Base-by-base conservation (phyloP, 2,797 vertebrate species). In the Arrhamphus sclerolepis region DNA sequence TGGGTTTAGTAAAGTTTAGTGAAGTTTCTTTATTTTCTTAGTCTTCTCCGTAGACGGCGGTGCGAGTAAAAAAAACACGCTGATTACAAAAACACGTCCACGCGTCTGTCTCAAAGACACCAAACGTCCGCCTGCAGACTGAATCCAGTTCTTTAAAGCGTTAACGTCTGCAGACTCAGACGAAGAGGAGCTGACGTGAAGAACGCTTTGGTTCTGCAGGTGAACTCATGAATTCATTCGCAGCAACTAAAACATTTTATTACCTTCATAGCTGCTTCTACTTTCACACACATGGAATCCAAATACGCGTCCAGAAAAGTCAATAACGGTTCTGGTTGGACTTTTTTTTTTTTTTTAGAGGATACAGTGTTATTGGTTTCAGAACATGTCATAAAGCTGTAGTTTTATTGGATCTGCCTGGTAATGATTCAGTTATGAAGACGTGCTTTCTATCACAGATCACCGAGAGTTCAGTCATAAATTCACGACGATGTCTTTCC, bases 351-450 rank as follows among this genome's bases (percentile, higher is more conserved):
- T 80, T 82, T 85, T 85, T 80, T 86, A 83, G 56, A 72, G 63
- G 70, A 90, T 90, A 77, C 72, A 57, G 84, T 77, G 80, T 85
- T 89, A 91, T 89, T 90, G 87, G 79, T 82, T 87, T 87, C 80
- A 86, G 84, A 89, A 91, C 82, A 88, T 90, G 82, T 87, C 91
- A 91, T 92, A 92, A 92, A 83, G 77, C 80, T 83, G 81, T 89
- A 76, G 84, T 84, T 90, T 91, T 90, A 92, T 90, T 89, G 75
- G 86, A 86, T 91, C 84, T 88, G 84, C 78, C 81, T 87, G 83
- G 74, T 88, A 83, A 87, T 64, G 70, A 76, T 89, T 88, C 72
- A 77, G 84, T 83, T 85, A 60, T 79, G 86, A 44, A 81, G 90
- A 88, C 84, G 87, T 77, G 84, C 87, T 89, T 87, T 91, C 87